Base-by-base conservation (phyloP, 2,113 vertebrate species). In the Balaeniceps rex region DNA sequence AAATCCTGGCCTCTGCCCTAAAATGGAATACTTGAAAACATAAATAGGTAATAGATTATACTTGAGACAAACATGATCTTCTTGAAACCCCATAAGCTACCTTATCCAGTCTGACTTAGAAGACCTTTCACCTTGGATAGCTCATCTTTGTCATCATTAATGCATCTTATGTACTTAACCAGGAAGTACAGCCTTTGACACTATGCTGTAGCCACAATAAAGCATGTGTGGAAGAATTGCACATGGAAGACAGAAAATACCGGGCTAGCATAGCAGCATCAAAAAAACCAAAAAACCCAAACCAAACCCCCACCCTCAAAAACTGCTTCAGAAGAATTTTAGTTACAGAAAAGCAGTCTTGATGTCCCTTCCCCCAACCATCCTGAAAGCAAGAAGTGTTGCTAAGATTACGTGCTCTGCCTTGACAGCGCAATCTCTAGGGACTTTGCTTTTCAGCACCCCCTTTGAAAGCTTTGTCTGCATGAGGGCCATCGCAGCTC, bases 391-490 rank as follows among this genome's bases (percentile, higher is more conserved):
- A 83, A 96, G 33, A 79, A 92, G 87, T 90, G 96, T 97, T 98
- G 98, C 98, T 98, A 98, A 98, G 95, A 98, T 98, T 97, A 98
- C 97, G 95, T 65, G 90, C 95, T 90, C 94, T 96, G 95, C 88
- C 93, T 92, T 90, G 90, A 97, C 97, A 93, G 94, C 38, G 3
- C 90, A 60, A 89, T 98, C 98, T 98, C 98, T 65, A 92, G 98
- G 97, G 98, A 98, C 97, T 96, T 97, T 97, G 98, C 98, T 98
- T 99, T 99, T 99, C 99, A 99, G 98, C 98, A 98, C 98, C 99
- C 96, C 98, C 98, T 99, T 98, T 98, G 97, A 99, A 99, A 98
- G 98, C 99, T 99, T 99, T 98, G 99, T 99, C 99, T 98, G 97
- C 98, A 97, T 87, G 97, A 98, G 98, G 96, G 98, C 98, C 98